Base-by-base conservation (phyloP, 2,888 invertebrate genomes). In the Drosophila atroscutellata region DNA sequence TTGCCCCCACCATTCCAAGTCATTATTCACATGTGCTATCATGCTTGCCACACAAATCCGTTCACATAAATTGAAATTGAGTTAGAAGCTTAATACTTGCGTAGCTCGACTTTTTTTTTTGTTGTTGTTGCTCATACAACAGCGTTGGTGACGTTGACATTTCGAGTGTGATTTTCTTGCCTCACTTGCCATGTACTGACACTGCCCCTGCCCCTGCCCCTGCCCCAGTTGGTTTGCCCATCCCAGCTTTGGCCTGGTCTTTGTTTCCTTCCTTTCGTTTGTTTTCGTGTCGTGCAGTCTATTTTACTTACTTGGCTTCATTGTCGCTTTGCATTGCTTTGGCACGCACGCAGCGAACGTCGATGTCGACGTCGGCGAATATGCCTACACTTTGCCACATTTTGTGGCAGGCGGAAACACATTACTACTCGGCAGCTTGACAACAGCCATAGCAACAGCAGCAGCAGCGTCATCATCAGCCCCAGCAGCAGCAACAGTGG, bases 321-420 rank as follows among this genome's bases (percentile, higher is more conserved):
- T 73, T 77, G 63, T 78, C 51, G 78, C 62, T 70, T 74, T 74
- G 79, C 75, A 74, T 77, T 74, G 75, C 75, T 75, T 81, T 82
- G 75, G 80, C 82, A 72, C 80, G 75, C 83, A 87, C 84, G 70
- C 72, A 61, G 68, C 56, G 49, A 42, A 20, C 51, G 56, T 36
- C 34, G 71, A 65, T 45, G 32, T 32, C 30, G 51, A 15, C 51
- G 42, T 11, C 13, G 58, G 39, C 62, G 61, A 13, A 36, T 70
- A 67, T 73, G 70, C 71, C 75, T 56, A 73, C 63, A 65, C 62
- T 45, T 37, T 72, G 68, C 84, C 81, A 72, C 79, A 88, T 68
- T 81, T 78, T 86, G 86, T 86, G 89, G 86, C 89, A 72, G 83
- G 74, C 86, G 84, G 89, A 84, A 84, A 81, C 86, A 78, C 84